phyloP scores from a whole-genome alignment of 2,113 vertebrate genomes.

The Centrocercus urophasianus region DNA sequence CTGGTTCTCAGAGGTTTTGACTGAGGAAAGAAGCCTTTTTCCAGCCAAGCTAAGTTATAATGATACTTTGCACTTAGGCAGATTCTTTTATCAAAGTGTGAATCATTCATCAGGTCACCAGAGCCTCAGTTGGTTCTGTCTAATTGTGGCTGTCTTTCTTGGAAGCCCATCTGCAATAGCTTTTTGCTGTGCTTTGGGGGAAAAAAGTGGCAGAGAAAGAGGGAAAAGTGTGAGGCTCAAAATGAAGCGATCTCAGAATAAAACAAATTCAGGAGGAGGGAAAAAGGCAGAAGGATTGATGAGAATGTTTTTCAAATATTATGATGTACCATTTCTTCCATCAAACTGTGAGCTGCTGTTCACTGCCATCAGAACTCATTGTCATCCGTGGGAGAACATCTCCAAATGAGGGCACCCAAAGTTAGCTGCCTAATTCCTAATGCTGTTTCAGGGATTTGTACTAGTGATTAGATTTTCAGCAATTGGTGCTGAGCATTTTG shows the following conservation, averaged over 20 bases:
- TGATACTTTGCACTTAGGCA: not conserved
- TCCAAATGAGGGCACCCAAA: not conserved
- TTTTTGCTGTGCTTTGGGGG: not conserved
- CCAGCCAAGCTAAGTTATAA: not conserved
- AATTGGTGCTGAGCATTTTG: not conserved
- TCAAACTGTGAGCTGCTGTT: not conserved
- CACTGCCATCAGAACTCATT: not conserved
- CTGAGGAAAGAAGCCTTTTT: not conserved
- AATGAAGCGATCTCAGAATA: not conserved
- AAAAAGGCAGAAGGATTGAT: not conserved
- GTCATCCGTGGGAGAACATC: not conserved
- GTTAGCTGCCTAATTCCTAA: not conserved
- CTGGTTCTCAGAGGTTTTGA: not conserved
- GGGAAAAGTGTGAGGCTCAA: not conserved
- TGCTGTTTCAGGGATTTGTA: not conserved
- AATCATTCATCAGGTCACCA: slow-evolving; percentile 7
- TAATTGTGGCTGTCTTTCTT: slow-evolving; percentile 23
- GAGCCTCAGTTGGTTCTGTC: not conserved
- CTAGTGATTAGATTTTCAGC: not conserved
- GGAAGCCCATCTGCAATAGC: not conserved
- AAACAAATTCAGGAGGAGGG: not conserved
- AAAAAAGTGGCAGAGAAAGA: not conserved
- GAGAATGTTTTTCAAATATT: not conserved
- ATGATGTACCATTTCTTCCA: not conserved
- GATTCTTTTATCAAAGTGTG: not conserved